phyloP scores from a whole-genome alignment of 1,140 invertebrate species.

The Phymorhynchus buccinoides region DNA sequence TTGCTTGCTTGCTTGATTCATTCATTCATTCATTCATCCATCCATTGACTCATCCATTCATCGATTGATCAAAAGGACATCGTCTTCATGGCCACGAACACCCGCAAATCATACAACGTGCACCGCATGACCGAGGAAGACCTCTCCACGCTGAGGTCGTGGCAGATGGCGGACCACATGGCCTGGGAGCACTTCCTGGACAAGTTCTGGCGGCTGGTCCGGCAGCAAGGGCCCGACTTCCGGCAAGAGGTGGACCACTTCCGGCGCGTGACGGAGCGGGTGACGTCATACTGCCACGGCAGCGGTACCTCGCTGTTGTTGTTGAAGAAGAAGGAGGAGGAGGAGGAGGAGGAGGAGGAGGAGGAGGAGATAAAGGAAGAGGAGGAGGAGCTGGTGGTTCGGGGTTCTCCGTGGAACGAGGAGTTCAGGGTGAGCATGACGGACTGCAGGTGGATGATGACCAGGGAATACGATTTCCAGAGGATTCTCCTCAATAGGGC shows the following conservation, averaged over 20 bases:
- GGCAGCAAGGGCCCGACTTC: slow-evolving; percentile 23
- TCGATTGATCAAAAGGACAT: too few species aligned
- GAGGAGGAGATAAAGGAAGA: too few species aligned
- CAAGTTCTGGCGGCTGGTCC: slow-evolving; percentile 40
- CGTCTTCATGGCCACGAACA: slow-evolving; percentile 44
- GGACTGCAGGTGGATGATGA: slow-evolving; percentile 31
- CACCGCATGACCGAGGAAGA: not conserved
- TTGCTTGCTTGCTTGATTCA: too few species aligned
- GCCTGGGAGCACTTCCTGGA: slow-evolving; percentile 49
- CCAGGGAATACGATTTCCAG: slow-evolving; percentile 7
- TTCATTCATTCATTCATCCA: too few species aligned
- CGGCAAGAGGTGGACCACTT: slow-evolving; percentile 40
- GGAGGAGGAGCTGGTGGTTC: not conserved
- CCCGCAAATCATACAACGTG: not conserved
- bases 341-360: too few species aligned
- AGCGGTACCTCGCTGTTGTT: too few species aligned
- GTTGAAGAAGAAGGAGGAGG: too few species aligned
- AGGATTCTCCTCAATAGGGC: not conserved
- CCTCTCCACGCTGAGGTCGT: slow-evolving; percentile 11
- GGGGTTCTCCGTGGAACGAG: slow-evolving; percentile 25
- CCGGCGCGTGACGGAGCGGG: not conserved
- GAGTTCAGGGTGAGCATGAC: slow-evolving; percentile 6
- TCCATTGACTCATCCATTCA: too few species aligned
- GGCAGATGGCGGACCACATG: slow-evolving; percentile 45
- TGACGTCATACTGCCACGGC: slow-evolving; percentile 40